These are phyloP conservation scores for Cephus nigrinus DNA, from an alignment of 2,888 invertebrate genomes.

Conservation along the genomic window DNA sequence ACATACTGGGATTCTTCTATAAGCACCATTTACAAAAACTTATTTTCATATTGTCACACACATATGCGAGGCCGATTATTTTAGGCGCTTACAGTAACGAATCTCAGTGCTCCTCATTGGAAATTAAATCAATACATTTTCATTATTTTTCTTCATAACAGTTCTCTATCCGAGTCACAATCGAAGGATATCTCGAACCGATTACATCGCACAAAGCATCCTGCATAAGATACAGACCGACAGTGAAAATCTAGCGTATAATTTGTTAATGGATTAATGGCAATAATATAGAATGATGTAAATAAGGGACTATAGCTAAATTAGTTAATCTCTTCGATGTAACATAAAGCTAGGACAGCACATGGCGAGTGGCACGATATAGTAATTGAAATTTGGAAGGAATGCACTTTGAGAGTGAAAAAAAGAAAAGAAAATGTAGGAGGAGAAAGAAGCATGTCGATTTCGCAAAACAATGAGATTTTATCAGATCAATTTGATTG, in stretches of 20 bases:
- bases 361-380: neutral
- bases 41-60: neutral
- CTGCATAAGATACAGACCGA: neutral
- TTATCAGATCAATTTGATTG: constrained; percentile 43
- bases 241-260: neutral
- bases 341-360: neutral
- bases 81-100: neutral
- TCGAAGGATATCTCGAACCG: neutral
- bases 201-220: neutral
- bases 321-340: neutral
- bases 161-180: neutral
- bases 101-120: neutral
- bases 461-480: neutral
- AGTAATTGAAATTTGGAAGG: neutral
- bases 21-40: neutral
- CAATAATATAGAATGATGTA: neutral
- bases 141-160: neutral
- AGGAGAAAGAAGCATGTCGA: neutral
- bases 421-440: neutral
- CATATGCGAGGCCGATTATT: neutral
- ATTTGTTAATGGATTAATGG: neutral
- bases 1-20: neutral
- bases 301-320: neutral
- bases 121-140: neutral
- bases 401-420: neutral